Evolutionary conservation across 2,113 vertebrate genomes (phyloP).

Genomic region (Notechis scutatus): DNA sequence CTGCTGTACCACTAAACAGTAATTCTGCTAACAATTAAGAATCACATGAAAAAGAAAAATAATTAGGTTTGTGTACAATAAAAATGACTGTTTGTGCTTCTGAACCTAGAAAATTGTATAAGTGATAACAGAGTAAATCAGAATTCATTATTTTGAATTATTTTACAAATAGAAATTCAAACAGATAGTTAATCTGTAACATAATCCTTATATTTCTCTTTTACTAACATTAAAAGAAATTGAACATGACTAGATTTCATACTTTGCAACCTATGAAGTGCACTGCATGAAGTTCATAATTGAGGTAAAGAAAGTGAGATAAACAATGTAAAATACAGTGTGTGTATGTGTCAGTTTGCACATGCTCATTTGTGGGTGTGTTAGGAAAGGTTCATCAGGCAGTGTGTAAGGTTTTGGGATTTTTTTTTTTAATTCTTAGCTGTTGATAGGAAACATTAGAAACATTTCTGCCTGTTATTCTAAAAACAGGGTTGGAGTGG

Average conservation of each 20-base stretch:
- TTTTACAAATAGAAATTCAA: not conserved
- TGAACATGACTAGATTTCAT: not conserved
- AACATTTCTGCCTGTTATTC: not conserved
- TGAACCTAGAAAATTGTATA: not conserved
- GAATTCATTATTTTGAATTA: not conserved
- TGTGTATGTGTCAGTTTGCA: not conserved
- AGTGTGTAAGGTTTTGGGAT: not conserved
- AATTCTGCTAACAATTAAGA: not conserved
- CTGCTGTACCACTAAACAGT: not conserved
- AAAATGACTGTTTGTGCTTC: not conserved
- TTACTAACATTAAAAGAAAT: not conserved
- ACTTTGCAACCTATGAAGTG: not conserved
- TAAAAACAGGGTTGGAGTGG: not conserved
- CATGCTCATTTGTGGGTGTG: not conserved
- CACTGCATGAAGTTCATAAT: not conserved
- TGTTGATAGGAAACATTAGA: not conserved
- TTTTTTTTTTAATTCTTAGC: not conserved
- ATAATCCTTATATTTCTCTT: not conserved
- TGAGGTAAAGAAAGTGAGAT: not conserved
- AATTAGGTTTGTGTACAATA: not conserved
- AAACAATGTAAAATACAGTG: not conserved
- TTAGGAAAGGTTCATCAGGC: not conserved
- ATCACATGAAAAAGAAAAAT: not conserved
- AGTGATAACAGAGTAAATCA: not conserved
- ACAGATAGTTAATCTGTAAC: not conserved